Percentiles rank a stretch among this genome's conserved stretches.
Evolutionary conservation across 1,140 invertebrate species (phyloP).

Genomic region (Aphelenchoides fujianensis): DNA sequence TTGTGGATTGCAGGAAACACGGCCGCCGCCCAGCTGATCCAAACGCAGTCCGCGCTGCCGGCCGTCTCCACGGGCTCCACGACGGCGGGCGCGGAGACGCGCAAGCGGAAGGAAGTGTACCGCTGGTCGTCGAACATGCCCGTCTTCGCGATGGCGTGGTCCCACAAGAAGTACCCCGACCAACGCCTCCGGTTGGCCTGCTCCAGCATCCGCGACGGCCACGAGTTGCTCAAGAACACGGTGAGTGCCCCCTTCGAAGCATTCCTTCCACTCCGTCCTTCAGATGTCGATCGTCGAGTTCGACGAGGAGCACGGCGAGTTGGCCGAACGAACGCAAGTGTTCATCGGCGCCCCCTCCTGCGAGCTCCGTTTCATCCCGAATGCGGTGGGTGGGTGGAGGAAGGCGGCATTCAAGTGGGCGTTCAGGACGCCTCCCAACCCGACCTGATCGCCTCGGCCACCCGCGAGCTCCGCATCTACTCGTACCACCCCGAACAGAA

Average conservation of each 20-base stretch:
- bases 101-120: slow-evolving; percentile 14
- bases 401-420: not conserved
- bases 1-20: too few species aligned
- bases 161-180: slow-evolving; percentile 16
- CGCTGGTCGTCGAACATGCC: not conserved
- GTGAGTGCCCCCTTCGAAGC: slow-evolving; percentile 5
- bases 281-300: slow-evolving; percentile 44
- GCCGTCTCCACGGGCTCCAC: too few species aligned
- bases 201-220: not conserved
- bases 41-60: too few species aligned
- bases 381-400: not conserved
- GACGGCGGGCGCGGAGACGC: not conserved
- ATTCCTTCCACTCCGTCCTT: slow-evolving; percentile 11
- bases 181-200: slow-evolving; percentile 15
- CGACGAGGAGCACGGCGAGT: slow-evolving; percentile 60
- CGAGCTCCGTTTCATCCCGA: slow-evolving; percentile 17
- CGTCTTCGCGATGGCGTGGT: slow-evolving; percentile 16
- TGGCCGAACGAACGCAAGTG: not conserved
- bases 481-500: slow-evolving; percentile 7
- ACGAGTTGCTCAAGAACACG: slow-evolving; percentile 19
- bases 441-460: slow-evolving; percentile 19
- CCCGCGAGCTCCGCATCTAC: slow-evolving; percentile 12
- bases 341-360: slow-evolving; percentile 18
- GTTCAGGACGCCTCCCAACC: slow-evolving; percentile 8
- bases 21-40: too few species aligned